Evolutionary conservation across 30 jellyfish, hydroid and myxozoan genomes (phyloP).

Genomic region (Haliclystus octoradiatus): DNA sequence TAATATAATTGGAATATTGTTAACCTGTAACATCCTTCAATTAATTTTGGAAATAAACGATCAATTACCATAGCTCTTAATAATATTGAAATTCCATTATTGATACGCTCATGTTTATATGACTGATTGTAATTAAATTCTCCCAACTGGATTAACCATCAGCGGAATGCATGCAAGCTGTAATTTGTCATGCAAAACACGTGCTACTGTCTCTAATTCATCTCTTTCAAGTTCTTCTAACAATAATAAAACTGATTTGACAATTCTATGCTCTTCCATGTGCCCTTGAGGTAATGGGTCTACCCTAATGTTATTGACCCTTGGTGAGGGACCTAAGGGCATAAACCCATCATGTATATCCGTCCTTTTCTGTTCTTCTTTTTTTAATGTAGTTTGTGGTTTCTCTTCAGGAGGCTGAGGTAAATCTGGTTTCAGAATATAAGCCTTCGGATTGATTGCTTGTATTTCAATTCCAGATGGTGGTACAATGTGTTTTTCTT

Average conservation of each 20-base stretch:
- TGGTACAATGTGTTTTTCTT: background rate
- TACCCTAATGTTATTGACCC: constrained; percentile 9
- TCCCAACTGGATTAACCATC: constrained; percentile 80
- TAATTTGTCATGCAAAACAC: constrained; percentile 73
- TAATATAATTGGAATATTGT: too few relatives aligned
- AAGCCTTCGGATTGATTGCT: background rate
- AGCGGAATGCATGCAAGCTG: constrained; percentile 92
- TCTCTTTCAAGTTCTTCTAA: constrained; percentile 78
- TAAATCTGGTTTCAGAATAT: background rate
- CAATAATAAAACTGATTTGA: constrained; percentile 47
- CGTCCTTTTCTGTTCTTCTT: background rate
- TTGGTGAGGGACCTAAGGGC: constrained; percentile 50
- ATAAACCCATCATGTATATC: background rate
- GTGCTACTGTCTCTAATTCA: constrained; percentile 84
- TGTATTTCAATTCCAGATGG: background rate
- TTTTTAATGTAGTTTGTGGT: background rate
- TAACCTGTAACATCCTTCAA: too few relatives aligned
- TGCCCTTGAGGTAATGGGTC: constrained; percentile 50
- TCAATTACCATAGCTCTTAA: too few relatives aligned
- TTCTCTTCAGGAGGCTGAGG: background rate
- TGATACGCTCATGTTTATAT: too few relatives aligned
- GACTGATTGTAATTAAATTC: too few relatives aligned
- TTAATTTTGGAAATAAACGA: too few relatives aligned
- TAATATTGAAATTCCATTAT: too few relatives aligned
- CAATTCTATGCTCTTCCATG: constrained; percentile 58